Evolutionary conservation across 2,113 vertebrate genomes (phyloP).

Genomic region (Ovibos moschatus): DNA sequence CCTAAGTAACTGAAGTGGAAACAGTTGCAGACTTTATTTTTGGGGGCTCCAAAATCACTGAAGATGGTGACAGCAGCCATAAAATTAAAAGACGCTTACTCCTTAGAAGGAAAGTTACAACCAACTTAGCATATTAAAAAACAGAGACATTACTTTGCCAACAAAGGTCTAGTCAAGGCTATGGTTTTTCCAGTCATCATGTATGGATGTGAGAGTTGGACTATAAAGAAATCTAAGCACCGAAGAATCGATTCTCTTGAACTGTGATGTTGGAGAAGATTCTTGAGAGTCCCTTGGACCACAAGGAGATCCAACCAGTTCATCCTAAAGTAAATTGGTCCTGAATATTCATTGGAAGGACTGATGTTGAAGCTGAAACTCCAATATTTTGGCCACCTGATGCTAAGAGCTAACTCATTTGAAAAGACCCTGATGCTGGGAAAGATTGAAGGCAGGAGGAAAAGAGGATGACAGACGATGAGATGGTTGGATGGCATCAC

Average conservation of each 20-base stretch:
- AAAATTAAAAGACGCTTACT: not conserved
- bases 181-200: not conserved
- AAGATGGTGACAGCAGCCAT: not conserved
- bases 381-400: not conserved
- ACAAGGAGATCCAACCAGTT: not conserved
- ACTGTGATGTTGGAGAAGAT: not conserved
- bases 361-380: not conserved
- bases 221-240: accelerated
- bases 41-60: accelerated
- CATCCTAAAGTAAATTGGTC: not conserved
- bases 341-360: not conserved
- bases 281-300: not conserved
- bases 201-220: not conserved
- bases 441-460: not conserved
- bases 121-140: not conserved
- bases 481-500: not conserved
- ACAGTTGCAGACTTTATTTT: not conserved
- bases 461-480: not conserved
- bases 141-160: not conserved
- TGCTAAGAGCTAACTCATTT: not conserved
- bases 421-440: not conserved
- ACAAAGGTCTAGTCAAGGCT: not conserved
- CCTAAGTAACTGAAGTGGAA: not conserved
- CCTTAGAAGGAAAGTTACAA: not conserved
- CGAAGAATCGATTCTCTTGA: not conserved